Conservation (phyloP, 2,113 vertebrate species). For the Trematomus loennbergii region DNA sequence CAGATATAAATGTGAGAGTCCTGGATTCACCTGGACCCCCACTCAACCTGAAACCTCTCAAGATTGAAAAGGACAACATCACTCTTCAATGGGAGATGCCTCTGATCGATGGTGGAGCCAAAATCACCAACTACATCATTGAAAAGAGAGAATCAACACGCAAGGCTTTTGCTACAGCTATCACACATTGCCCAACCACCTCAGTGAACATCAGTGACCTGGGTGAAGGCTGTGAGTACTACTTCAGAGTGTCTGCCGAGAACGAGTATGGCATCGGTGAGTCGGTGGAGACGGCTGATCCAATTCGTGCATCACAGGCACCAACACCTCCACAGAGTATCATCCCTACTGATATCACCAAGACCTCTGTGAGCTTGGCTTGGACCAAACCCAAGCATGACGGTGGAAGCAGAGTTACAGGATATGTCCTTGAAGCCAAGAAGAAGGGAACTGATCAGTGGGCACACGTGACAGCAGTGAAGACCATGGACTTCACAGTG, state of each 20-base stretch:
- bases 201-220: constrained; percentile 90
- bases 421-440: constrained; percentile 96
- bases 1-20: constrained; percentile 94
- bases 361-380: constrained; percentile 90
- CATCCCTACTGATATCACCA: constrained; percentile 93
- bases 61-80: constrained; percentile 94
- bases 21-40: constrained; percentile 97
- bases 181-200: constrained; percentile 92
- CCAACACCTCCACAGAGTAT: constrained; percentile 93
- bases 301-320: constrained; percentile 93
- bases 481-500: constrained; percentile 90
- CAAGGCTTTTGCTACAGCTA: constrained; percentile 93
- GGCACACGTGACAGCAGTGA: constrained; percentile 92
- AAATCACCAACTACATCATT: constrained; percentile 96
- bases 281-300: constrained; percentile 92
- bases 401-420: constrained; percentile 95
- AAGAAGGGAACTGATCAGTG: constrained; percentile 95
- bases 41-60: constrained; percentile 92
- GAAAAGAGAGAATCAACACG: constrained; percentile 97
- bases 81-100: constrained; percentile 96
- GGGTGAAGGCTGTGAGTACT: constrained; percentile 96
- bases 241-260: constrained; percentile 96
- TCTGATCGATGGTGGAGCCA: constrained; percentile 95
- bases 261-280: constrained; percentile 98
- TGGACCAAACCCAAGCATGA: constrained; percentile 98